Base-by-base conservation (phyloP, 1,140 invertebrate genomes). In the Helicoverpa zea region DNA sequence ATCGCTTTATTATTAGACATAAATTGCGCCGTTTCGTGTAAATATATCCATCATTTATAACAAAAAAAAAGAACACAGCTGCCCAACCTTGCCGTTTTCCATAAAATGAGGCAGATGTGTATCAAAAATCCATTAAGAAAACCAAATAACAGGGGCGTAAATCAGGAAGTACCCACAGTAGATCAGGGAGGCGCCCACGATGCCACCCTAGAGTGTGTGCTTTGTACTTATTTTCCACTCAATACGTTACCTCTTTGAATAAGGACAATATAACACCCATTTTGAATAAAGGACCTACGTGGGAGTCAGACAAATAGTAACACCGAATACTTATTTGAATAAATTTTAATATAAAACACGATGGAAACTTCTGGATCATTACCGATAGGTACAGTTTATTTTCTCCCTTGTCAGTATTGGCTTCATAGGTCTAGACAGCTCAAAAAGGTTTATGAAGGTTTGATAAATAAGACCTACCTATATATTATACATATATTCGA, bases 121-220 rank as follows among this genome's bases (percentile, higher is more conserved):
- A 87, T 87, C 79, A 87, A 85, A 87, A 83, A 82, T 81, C 82
- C 87, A 88, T 88, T 87, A 88, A 76, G 83, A 81, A 85, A 82
- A 73, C 75, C 85, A 85, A 86, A 87, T 87, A 87, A 83, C 81
- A 85, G 79, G 81, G 84, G 84, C 83, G 83, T 88, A 86, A 87
- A 88, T 86, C 87, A 88, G 82, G 83, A 86, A 84, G 83, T 43
- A 68, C 81, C 61, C 59, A 64, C 49, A n/a, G 75, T 76, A 61
- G 72, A 54, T 56, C 30, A 74, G 72, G 54, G 51, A 14, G 79
- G 54, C 30, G 72, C 10, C 72, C 54, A 59, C 73, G 43, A 18
- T 10, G 35, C 56, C 61, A 66, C 61, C 49, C 59, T 9, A 12
- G 23, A 43, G 49, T 18, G 59, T 14, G 11, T 49, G 59, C 59